Evolutionary conservation across 92 coral and sea anemone species (phyloP).

Genomic region (Chrysogorgia sp.): DNA sequence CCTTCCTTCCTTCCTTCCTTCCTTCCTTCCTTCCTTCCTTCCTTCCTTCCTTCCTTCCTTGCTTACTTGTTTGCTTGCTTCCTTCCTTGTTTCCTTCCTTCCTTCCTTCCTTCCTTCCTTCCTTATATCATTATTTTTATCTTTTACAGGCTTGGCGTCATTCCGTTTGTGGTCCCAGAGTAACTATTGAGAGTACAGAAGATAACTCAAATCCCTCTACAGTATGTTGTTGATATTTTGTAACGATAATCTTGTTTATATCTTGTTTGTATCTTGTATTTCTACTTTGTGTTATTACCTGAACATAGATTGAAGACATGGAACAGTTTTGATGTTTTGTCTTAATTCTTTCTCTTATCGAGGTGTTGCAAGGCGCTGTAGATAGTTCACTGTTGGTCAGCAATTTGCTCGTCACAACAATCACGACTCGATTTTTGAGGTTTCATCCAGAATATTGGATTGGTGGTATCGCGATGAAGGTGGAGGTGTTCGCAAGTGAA

Average conservation of each 20-base stretch:
- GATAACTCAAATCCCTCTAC: not conserved
- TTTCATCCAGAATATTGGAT: slow-evolving; percentile 65
- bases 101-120: not conserved
- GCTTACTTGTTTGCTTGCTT: not conserved
- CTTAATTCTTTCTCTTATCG: not conserved
- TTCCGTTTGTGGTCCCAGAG: slow-evolving; percentile 11
- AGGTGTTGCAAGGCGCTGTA: slow-evolving; percentile 76
- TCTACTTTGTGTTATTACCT: too few relatives aligned
- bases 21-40: slow-evolving; percentile 5
- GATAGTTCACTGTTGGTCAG: slow-evolving; percentile 54
- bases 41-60: not conserved
- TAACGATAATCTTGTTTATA: not conserved
- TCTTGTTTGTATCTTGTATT: too few relatives aligned
- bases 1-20: not conserved
- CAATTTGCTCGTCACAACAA: slow-evolving; percentile 45
- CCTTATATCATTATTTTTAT: too few relatives aligned
- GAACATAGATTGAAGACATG: too few relatives aligned
- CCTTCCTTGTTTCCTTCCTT: not conserved
- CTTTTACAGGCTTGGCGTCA: slow-evolving; percentile 1
- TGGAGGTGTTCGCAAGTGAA: slow-evolving; percentile 16
- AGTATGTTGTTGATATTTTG: not conserved
- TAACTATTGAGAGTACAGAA: not conserved
- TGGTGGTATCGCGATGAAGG: slow-evolving; percentile 56
- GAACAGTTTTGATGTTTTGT: not conserved
- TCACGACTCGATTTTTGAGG: slow-evolving; percentile 72